Evolutionary conservation across 1,140 invertebrate genomes (phyloP).

Genomic region (Cylas formicarius): DNA sequence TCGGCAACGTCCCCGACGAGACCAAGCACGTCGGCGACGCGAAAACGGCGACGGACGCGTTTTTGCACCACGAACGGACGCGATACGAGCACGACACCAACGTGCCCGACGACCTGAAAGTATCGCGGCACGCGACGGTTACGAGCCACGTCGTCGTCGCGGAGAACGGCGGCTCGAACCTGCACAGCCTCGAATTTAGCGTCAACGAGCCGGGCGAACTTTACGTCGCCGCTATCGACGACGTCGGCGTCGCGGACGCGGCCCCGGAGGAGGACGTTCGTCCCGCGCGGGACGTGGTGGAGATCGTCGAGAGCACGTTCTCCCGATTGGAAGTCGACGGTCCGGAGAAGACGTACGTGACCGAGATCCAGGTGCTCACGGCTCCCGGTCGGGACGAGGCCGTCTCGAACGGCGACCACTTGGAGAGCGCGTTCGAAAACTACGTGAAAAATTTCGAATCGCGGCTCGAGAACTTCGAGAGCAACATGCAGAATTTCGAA

Average conservation of each 20-base stretch:
- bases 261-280: conserved; percentile 5
- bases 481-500: conserved; percentile 31
- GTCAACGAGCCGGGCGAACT: conserved; percentile 28
- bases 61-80: conserved; percentile 32
- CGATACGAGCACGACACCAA: conserved; percentile 44
- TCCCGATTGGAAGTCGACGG: conserved; percentile 16
- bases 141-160: conserved; percentile 31
- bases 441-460: conserved; percentile 37
- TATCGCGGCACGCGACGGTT: conserved; percentile 44
- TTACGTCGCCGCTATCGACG: conserved; percentile 32
- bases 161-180: conserved; percentile 21
- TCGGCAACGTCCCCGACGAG: conserved; percentile 20
- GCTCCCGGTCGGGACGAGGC: conserved; percentile 16
- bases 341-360: conserved; percentile 31
- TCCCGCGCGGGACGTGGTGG: conserved; percentile 2
- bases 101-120: conserved; percentile 53
- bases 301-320: conserved; percentile 16
- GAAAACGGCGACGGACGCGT: conserved; percentile 22
- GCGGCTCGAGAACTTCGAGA: conserved; percentile 29
- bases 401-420: conserved; percentile 15
- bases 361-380: conserved; percentile 38
- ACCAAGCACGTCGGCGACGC: conserved; percentile 15
- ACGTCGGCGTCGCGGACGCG: conserved; percentile 22
- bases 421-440: conserved; percentile 35
- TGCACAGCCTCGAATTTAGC: conserved; percentile 30